Evolutionary conservation across 1,140 invertebrate genomes (phyloP).

Genomic region (Nixonia krombeini): DNA sequence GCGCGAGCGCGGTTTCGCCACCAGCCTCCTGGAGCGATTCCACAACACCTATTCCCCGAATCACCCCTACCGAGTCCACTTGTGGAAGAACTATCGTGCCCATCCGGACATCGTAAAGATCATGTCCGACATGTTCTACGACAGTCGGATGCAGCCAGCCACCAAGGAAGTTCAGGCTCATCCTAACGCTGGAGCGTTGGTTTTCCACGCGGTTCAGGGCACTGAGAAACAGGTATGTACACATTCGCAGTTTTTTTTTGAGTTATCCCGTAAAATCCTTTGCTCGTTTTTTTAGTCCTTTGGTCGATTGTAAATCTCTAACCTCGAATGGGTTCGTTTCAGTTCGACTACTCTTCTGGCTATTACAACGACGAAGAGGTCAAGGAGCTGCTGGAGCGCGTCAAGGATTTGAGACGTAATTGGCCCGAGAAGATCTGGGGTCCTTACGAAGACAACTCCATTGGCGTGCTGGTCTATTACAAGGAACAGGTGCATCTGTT

Average conservation of each 20-base stretch:
- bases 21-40: conserved; percentile 85
- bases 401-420: conserved; percentile 77
- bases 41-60: too few relatives aligned
- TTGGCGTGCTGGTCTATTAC: conserved; percentile 90
- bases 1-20: conserved; percentile 82
- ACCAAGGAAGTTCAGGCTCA: conserved; percentile 77
- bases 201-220: conserved; percentile 86
- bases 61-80: conserved; percentile 79
- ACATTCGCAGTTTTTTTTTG: not conserved
- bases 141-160: conserved; percentile 81
- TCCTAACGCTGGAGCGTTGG: conserved; percentile 81
- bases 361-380: conserved; percentile 90
- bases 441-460: conserved; percentile 80
- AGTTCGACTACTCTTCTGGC: conserved; percentile 86
- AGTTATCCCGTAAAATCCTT: too few relatives aligned
- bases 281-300: too few relatives aligned
- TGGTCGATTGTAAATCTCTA: too few relatives aligned
- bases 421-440: conserved; percentile 84
- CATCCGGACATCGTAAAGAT: conserved; percentile 87
- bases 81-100: conserved; percentile 90
- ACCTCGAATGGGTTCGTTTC: too few relatives aligned
- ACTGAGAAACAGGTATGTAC: conserved; percentile 77
- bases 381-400: conserved; percentile 83
- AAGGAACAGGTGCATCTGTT: conserved; percentile 88
- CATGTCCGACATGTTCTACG: conserved; percentile 88